Conservation (phyloP, 1,140 invertebrate genomes). For the Drosophila hydei region DNA sequence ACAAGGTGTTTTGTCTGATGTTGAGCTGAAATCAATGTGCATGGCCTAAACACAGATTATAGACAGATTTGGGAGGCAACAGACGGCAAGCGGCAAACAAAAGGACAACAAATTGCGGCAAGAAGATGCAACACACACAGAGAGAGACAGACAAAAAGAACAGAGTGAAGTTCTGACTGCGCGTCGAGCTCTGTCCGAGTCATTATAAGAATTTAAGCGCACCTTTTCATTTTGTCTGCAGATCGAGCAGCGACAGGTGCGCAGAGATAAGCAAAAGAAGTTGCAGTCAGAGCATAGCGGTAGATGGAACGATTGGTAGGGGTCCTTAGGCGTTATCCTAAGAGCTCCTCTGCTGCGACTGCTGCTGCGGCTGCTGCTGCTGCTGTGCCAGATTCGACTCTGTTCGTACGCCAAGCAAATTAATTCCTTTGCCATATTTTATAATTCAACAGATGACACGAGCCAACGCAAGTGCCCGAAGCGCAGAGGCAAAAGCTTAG, state of each 20-base stretch:
- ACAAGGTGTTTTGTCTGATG: conserved; percentile 67
- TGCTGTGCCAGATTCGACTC: conserved; percentile 76
- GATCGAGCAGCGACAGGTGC: conserved; percentile 70
- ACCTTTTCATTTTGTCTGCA: conserved; percentile 74
- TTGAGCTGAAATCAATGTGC: conserved; percentile 51
- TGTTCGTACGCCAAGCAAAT: conserved; percentile 63
- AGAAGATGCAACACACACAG: conserved; percentile 48
- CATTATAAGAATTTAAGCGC: conserved; percentile 82
- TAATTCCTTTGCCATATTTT: conserved; percentile 83
- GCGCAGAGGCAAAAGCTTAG: conserved; percentile 30
- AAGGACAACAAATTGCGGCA: conserved; percentile 56
- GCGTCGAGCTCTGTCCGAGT: conserved; percentile 49
- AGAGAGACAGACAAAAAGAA: conserved; percentile 30
- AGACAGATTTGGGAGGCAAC: conserved; percentile 74
- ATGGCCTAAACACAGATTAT: conserved; percentile 76
- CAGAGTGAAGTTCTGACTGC: conserved; percentile 9
- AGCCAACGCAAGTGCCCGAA: conserved; percentile 54
- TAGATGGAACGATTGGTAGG: conserved; percentile 50
- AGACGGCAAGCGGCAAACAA: conserved; percentile 42
- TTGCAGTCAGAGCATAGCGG: conserved; percentile 55
- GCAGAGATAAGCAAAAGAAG: conserved; percentile 41
- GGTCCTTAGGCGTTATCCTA: conserved; percentile 43
- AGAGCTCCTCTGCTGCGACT: conserved; percentile 36
- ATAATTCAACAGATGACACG: conserved; percentile 83
- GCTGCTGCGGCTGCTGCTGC: conserved; percentile 64